A percentile compares a stretch with the other conserved stretches of the same genome.
phyloP scores from a whole-genome alignment of 1,140 invertebrate species.

The Bombus waltoni region DNA sequence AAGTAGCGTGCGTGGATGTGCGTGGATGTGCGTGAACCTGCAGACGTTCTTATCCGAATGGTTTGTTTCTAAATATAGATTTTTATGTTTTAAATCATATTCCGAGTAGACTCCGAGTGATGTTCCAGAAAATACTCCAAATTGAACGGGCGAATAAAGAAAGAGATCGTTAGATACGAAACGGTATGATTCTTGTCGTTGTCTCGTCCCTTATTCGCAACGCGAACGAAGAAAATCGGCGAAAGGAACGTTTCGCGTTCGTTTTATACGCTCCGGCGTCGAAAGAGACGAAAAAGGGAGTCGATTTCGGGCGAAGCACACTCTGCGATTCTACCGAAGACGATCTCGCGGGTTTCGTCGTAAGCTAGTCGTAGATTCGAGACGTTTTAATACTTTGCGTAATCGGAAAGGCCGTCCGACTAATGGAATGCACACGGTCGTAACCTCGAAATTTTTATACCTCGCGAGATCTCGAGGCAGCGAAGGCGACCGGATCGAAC shows the following conservation, averaged over 20 bases:
- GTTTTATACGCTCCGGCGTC: background rate
- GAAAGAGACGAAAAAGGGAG: background rate
- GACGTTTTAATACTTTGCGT: slow-evolving; percentile 22
- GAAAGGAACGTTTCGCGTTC: background rate
- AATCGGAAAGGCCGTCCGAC: background rate
- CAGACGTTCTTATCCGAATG: too few relatives aligned
- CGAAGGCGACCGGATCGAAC: background rate
- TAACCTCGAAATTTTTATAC: slow-evolving; percentile 37
- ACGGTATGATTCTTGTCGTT: background rate
- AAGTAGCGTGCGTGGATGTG: too few relatives aligned
- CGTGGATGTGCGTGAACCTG: too few relatives aligned
- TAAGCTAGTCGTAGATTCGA: slow-evolving; percentile 15
- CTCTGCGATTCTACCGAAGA: slow-evolving; percentile 26
- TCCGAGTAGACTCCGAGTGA: too few relatives aligned
- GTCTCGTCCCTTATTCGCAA: background rate
- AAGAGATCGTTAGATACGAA: too few relatives aligned
- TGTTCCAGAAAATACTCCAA: too few relatives aligned
- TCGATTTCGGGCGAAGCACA: background rate
- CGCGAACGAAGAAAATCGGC: background rate
- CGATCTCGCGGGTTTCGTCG: background rate
- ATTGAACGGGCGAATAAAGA: background rate
- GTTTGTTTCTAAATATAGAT: too few relatives aligned
- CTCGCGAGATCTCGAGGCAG: background rate
- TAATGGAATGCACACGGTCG: slow-evolving; percentile 33
- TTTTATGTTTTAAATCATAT: too few relatives aligned